These are phyloP conservation scores for Podabrus alpinus DNA, from an alignment of 2,888 invertebrate species.

Conservation along the genomic window DNA sequence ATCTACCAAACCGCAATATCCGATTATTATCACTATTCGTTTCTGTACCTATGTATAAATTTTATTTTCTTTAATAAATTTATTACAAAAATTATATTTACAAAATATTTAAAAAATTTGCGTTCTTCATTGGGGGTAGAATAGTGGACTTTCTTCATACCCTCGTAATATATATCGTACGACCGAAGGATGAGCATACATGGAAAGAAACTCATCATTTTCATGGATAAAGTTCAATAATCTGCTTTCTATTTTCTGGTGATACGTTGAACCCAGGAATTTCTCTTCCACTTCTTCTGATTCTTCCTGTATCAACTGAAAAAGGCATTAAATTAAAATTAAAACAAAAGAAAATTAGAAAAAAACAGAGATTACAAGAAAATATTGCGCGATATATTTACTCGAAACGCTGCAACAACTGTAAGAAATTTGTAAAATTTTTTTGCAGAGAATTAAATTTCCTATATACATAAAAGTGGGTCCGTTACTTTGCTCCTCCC, in stretches of 20 bases:
- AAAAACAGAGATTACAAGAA: no score
- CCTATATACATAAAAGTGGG: no score
- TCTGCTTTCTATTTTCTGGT: slow-evolving; percentile 43
- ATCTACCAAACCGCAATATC: not conserved
- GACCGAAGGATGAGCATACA: slow-evolving; percentile 52
- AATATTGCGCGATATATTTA: no score
- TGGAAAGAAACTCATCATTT: slow-evolving; percentile 46
- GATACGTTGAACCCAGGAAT: slow-evolving; percentile 42
- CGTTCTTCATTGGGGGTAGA: slow-evolving; percentile 31
- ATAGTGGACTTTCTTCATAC: slow-evolving; percentile 47
- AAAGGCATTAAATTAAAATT: slow-evolving; percentile 7
- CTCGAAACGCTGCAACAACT: no score
- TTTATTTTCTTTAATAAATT: not conserved
- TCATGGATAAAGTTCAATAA: slow-evolving; percentile 48
- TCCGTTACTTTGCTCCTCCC: no score
- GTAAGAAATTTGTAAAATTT: no score
- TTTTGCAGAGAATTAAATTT: no score
- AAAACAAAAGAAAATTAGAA: no score
- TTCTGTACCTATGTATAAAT: not conserved
- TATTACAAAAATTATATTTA: not conserved
- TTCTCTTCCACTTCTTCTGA: slow-evolving; percentile 40
- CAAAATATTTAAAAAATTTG: not conserved
- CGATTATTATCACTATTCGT: not conserved
- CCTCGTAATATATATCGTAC: slow-evolving; percentile 45
- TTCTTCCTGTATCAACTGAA: slow-evolving; percentile 41